These are phyloP conservation scores for Bombus polaris DNA, from an alignment of 1,140 invertebrate species.

Conservation along the genomic window DNA sequence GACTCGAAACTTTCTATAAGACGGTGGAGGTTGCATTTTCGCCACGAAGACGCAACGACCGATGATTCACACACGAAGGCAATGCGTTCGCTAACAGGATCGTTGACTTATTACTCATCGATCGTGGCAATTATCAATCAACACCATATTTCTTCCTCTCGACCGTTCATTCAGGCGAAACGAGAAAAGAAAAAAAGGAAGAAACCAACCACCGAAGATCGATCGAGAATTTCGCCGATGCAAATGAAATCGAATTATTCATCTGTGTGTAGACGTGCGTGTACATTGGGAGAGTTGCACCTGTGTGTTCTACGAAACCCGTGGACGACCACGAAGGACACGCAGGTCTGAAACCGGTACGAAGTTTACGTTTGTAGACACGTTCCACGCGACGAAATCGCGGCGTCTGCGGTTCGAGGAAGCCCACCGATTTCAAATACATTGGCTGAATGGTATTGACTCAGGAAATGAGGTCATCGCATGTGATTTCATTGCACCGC, in stretches of 20 bases:
- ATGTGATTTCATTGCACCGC: conserved; percentile 62
- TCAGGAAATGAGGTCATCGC: conserved; percentile 65
- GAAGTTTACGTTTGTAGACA: conserved; percentile 55
- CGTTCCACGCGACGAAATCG: conserved; percentile 51
- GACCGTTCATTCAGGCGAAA: neutral
- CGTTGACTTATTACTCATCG: conserved; percentile 20
- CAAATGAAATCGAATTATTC: conserved; percentile 4
- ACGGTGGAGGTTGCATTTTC: neutral
- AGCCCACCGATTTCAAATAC: conserved; percentile 43
- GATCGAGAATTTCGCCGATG: conserved; percentile 26
- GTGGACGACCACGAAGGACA: conserved; percentile 32
- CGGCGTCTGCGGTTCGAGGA: conserved; percentile 45
- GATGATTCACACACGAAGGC: neutral
- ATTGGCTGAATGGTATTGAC: conserved; percentile 55
- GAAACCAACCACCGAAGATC: neutral
- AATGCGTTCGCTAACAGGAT: neutral
- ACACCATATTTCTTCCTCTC: conserved; percentile 4
- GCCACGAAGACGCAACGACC: neutral
- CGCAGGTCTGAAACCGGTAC: conserved; percentile 32
- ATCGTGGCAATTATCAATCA: conserved; percentile 26
- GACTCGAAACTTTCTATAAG: conserved; percentile 10
- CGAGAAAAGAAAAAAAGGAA: neutral
- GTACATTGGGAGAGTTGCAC: neutral
- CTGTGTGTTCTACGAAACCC: conserved; percentile 22
- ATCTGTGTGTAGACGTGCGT: neutral